Percentiles rank a stretch among this genome's conserved stretches.
Conservation (phyloP, 2,888 invertebrate genomes). For the Lochmaea capreae region DNA sequence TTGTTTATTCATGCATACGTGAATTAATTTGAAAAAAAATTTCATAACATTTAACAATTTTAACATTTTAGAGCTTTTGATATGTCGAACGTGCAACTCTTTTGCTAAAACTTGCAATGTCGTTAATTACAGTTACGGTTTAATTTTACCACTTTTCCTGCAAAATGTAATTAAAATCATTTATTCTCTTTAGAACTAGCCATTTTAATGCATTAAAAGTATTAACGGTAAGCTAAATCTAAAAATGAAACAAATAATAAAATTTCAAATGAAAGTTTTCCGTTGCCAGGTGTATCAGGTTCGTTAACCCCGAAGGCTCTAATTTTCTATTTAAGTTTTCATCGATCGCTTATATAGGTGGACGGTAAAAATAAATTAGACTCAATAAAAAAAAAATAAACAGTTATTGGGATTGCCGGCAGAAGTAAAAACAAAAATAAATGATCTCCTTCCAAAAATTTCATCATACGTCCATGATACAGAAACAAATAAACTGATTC, state of each 20-base stretch:
- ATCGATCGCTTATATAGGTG: no score
- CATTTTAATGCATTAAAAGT: not conserved
- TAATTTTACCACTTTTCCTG: not conserved
- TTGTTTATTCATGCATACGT: not conserved
- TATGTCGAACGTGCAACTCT: not conserved
- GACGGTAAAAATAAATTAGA: no score
- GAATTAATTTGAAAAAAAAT: not conserved
- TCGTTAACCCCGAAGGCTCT: not conserved
- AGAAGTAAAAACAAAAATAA: no score
- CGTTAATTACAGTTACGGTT: slow-evolving; percentile 5
- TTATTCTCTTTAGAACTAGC: not conserved
- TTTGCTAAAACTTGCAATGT: not conserved
- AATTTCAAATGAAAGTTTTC: not conserved
- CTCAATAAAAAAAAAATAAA: no score
- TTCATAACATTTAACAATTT: not conserved
- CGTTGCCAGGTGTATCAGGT: not conserved
- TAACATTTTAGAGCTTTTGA: not conserved
- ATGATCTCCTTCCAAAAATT: no score
- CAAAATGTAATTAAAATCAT: not conserved
- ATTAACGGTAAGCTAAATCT: not conserved
- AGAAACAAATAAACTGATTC: no score
- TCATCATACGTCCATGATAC: no score
- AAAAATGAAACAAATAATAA: not conserved
- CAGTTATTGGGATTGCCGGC: no score
- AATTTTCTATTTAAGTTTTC: no score